Percentiles rank a stretch among this genome's conserved stretches.
phyloP scores from a whole-genome alignment of 2,888 invertebrate genomes.

The Pyralis farinalis region DNA sequence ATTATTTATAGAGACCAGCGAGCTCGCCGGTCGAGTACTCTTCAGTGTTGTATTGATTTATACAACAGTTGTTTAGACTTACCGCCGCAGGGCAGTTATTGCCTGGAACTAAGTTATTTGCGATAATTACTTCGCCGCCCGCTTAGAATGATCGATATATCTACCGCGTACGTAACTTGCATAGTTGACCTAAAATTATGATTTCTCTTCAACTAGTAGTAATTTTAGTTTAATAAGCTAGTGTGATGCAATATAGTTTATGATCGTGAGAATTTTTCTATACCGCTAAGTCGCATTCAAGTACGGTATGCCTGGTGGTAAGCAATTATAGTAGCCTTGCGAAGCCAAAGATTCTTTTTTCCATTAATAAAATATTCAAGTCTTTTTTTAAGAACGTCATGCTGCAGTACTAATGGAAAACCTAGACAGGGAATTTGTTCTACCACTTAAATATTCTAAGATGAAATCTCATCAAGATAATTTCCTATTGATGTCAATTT shows the following conservation, averaged over 20 bases:
- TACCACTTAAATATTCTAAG: too few relatives aligned
- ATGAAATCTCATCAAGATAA: too few relatives aligned
- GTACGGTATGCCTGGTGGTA: too few relatives aligned
- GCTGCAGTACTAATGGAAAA: too few relatives aligned
- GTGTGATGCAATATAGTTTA: neutral
- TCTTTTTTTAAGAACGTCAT: too few relatives aligned
- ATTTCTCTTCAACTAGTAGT: neutral
- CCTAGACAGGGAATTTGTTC: too few relatives aligned
- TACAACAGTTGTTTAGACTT: constrained; percentile 40
- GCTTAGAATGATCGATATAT: constrained; percentile 39
- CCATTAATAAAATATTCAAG: too few relatives aligned
- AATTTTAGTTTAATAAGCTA: neutral
- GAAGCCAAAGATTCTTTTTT: too few relatives aligned
- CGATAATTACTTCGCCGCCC: constrained; percentile 51
- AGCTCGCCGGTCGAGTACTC: constrained; percentile 31
- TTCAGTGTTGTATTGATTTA: constrained; percentile 60
- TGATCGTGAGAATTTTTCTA: neutral
- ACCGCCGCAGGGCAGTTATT: constrained; percentile 33
- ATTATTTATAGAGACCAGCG: constrained; percentile 52
- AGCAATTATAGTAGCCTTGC: too few relatives aligned
- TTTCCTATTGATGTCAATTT: too few relatives aligned
- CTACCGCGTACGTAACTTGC: constrained; percentile 14
- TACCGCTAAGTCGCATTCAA: too few relatives aligned
- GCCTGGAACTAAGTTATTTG: constrained; percentile 54
- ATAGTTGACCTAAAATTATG: constrained; percentile 26